A percentile compares a stretch with the other conserved stretches of the same genome.
These are phyloP conservation scores for Ectemnius continuus DNA, from an alignment of 2,888 invertebrate species.

Conservation along the genomic window DNA sequence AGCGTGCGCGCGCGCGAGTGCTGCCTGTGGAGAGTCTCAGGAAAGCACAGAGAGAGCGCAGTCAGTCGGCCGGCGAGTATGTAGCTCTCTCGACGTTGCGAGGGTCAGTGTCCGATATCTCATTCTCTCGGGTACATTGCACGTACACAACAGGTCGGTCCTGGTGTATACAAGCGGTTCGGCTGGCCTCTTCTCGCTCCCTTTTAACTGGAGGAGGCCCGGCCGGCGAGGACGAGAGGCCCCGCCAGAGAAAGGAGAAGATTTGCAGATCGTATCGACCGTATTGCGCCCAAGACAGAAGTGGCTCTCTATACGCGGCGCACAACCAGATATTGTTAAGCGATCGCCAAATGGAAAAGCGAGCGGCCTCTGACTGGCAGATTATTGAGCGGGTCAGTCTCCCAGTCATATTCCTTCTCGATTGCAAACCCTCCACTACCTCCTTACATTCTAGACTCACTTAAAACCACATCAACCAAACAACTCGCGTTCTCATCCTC, in stretches of 20 bases:
- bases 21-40: slow-evolving; percentile 18
- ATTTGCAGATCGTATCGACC: slow-evolving; percentile 57
- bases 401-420: neutral
- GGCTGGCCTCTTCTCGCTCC: slow-evolving; percentile 28
- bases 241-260: slow-evolving; percentile 16
- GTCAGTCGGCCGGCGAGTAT: too few relatives aligned
- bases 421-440: too few relatives aligned
- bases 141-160: slow-evolving; percentile 36
- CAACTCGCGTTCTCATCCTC: too few relatives aligned
- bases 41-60: too few relatives aligned
- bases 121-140: slow-evolving; percentile 52
- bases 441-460: too few relatives aligned
- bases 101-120: slow-evolving; percentile 64
- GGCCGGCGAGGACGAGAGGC: neutral
- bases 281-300: slow-evolving; percentile 50
- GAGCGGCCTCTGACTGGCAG: slow-evolving; percentile 35
- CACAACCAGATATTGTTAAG: slow-evolving; percentile 46
- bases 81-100: slow-evolving; percentile 39
- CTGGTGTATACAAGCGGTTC: slow-evolving; percentile 42
- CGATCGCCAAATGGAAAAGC: slow-evolving; percentile 44
- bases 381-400: neutral
- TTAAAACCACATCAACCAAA: too few relatives aligned
- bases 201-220: neutral
- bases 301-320: slow-evolving; percentile 34
- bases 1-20: slow-evolving; percentile 30